These are phyloP conservation scores for Ursus arctos DNA, from an alignment of 2,113 vertebrate genomes.

Conservation along the genomic window DNA sequence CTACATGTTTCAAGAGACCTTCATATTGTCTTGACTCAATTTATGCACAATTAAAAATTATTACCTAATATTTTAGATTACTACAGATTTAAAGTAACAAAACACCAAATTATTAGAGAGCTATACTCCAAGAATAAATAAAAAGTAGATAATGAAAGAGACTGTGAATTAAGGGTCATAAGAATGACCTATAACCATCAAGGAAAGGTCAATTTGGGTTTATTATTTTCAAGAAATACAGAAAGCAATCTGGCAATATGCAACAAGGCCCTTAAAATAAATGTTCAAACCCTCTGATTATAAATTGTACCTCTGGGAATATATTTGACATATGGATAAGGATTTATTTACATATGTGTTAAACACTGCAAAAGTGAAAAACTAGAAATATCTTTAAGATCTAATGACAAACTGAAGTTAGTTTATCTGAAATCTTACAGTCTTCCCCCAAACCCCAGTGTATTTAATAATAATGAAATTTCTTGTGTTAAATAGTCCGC, in stretches of 20 bases:
- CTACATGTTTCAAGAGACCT: not conserved
- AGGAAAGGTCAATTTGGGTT: not conserved
- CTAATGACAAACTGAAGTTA: not conserved
- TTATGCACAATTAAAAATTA: not conserved
- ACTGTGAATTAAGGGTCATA: not conserved
- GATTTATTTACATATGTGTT: not conserved
- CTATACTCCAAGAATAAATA: not conserved
- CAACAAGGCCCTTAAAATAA: not conserved
- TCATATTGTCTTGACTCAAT: not conserved
- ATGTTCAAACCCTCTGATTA: not conserved
- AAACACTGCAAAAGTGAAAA: not conserved
- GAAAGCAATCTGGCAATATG: not conserved
- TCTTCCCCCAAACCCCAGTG: not conserved
- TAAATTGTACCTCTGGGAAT: not conserved
- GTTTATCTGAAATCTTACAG: constrained; percentile 15
- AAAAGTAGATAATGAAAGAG: not conserved
- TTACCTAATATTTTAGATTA: constrained; percentile 7
- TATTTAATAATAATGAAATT: constrained; percentile 20
- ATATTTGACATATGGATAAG: not conserved
- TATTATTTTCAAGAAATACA: not conserved
- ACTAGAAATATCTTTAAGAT: not conserved
- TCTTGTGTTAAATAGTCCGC: not conserved
- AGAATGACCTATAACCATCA: not conserved
- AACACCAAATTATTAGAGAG: not conserved
- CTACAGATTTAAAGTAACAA: not conserved